Evolutionary conservation across 2,888 invertebrate species (phyloP).

Genomic region (Camptogramma bilineatum): DNA sequence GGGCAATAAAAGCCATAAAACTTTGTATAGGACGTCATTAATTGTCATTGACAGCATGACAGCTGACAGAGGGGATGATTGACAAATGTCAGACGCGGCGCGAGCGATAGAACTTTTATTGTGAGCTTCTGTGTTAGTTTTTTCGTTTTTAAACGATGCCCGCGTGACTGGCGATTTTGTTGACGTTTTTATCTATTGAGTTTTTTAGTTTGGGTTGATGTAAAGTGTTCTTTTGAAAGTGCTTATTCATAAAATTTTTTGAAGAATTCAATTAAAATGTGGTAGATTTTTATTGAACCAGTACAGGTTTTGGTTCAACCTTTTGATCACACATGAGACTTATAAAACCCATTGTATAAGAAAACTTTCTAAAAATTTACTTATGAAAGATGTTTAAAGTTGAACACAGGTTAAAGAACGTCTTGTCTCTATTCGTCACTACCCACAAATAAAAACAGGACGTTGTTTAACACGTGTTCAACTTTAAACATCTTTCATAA

Average conservation of each 20-base stretch:
- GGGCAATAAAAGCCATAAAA: conserved; percentile 81
- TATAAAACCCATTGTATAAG: too few relatives aligned
- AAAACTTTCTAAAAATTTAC: too few relatives aligned
- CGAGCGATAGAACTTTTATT: conserved; percentile 57
- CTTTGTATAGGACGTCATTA: conserved; percentile 80
- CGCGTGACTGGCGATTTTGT: conserved; percentile 59
- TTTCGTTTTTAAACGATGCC: conserved; percentile 56
- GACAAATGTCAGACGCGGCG: conserved; percentile 80
- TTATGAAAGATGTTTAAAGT: too few relatives aligned
- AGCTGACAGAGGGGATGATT: conserved; percentile 75
- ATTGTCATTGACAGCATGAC: conserved; percentile 83
- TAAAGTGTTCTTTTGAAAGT: conserved; percentile 14
- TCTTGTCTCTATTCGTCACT: too few relatives aligned
- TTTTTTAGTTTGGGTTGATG: conserved; percentile 20
- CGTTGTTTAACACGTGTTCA: too few relatives aligned
- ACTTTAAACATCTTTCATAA: too few relatives aligned
- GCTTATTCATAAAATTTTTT: not conserved
- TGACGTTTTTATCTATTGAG: conserved; percentile 47
- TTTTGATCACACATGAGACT: too few relatives aligned
- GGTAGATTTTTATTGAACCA: too few relatives aligned
- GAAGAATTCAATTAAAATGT: not conserved
- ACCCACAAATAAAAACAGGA: too few relatives aligned
- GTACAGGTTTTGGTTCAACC: too few relatives aligned
- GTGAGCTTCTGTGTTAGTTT: conserved; percentile 47
- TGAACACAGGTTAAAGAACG: too few relatives aligned